phyloP scores from a whole-genome alignment of 2,888 invertebrate genomes.

The Cephus sareptanus region DNA sequence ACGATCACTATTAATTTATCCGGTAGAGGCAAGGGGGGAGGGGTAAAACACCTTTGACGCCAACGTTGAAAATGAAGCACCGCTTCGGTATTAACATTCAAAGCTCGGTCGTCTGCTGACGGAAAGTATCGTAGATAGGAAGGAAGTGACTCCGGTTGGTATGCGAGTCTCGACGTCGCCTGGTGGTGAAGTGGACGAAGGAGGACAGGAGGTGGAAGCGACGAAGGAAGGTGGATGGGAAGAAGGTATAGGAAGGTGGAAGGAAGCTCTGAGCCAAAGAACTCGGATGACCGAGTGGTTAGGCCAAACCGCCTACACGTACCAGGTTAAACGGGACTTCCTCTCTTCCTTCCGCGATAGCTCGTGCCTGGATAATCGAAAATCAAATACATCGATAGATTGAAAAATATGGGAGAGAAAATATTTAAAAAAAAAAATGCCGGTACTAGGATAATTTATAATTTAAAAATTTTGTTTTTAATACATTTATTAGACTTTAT shows the following conservation, averaged over 20 bases:
- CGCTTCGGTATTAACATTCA: conserved; percentile 54
- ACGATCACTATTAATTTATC: background rate
- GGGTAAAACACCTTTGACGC: background rate
- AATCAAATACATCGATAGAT: background rate
- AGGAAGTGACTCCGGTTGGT: conserved; percentile 62
- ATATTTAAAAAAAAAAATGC: background rate
- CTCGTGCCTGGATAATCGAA: conserved; percentile 34
- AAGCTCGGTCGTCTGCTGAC: conserved; percentile 30
- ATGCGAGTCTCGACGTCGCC: conserved; percentile 52
- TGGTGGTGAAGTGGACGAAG: conserved; percentile 23
- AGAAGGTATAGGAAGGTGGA: conserved; percentile 11
- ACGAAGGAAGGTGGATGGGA: conserved; percentile 15
- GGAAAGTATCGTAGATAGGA: conserved; percentile 57
- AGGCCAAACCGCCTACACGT: conserved; percentile 53
- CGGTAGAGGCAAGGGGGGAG: too few species aligned
- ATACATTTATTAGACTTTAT: background rate
- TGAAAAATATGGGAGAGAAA: background rate
- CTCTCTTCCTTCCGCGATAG: conserved; percentile 59
- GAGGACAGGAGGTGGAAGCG: conserved; percentile 15
- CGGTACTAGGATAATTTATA: background rate
- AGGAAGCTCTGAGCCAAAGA: conserved; percentile 48
- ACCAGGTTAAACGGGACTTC: conserved; percentile 55
- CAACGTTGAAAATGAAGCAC: background rate
- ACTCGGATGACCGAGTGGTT: conserved; percentile 60
- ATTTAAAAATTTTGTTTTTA: background rate